Conservation (phyloP, 2,888 invertebrate species). For the Tetragnatha montana region DNA sequence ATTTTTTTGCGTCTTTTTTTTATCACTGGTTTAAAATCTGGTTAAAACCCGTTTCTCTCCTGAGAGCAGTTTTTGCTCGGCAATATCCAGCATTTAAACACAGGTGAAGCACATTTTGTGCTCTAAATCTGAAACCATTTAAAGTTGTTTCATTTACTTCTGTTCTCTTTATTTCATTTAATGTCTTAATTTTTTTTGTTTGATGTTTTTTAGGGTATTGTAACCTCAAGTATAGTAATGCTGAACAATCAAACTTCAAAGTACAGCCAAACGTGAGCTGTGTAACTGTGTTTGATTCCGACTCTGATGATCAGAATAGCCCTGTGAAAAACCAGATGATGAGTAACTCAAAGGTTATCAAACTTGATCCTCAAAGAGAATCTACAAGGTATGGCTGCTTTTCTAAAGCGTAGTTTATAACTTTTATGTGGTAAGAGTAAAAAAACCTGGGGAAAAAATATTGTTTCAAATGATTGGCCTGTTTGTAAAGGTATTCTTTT, state of each 20-base stretch:
- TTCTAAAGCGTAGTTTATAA: not conserved
- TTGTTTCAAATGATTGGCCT: too few relatives aligned
- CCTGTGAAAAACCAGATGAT: slow-evolving; percentile 71
- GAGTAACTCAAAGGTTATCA: slow-evolving; percentile 71
- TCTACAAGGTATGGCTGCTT: slow-evolving; percentile 23
- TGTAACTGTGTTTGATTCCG: slow-evolving; percentile 83
- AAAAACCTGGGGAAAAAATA: too few relatives aligned
- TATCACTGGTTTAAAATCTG: too few relatives aligned
- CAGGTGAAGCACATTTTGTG: too few relatives aligned
- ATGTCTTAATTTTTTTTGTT: not conserved
- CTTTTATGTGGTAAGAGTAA: too few relatives aligned
- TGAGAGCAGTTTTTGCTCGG: too few relatives aligned
- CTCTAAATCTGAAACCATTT: too few relatives aligned
- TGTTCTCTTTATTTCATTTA: not conserved
- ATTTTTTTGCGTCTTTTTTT: too few relatives aligned
- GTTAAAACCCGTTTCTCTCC: too few relatives aligned
- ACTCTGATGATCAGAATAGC: slow-evolving; percentile 73
- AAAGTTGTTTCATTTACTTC: too few relatives aligned
- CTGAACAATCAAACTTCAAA: slow-evolving; percentile 38
- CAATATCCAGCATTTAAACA: too few relatives aligned
- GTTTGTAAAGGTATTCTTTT: too few relatives aligned
- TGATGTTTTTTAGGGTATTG: slow-evolving; percentile 32
- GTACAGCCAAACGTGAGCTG: slow-evolving; percentile 80
- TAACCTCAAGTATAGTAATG: slow-evolving; percentile 37
- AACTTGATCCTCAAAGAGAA: slow-evolving; percentile 73